These are phyloP conservation scores for Eidolon helvum DNA, from an alignment of 2,113 vertebrate species.

Conservation along the genomic window DNA sequence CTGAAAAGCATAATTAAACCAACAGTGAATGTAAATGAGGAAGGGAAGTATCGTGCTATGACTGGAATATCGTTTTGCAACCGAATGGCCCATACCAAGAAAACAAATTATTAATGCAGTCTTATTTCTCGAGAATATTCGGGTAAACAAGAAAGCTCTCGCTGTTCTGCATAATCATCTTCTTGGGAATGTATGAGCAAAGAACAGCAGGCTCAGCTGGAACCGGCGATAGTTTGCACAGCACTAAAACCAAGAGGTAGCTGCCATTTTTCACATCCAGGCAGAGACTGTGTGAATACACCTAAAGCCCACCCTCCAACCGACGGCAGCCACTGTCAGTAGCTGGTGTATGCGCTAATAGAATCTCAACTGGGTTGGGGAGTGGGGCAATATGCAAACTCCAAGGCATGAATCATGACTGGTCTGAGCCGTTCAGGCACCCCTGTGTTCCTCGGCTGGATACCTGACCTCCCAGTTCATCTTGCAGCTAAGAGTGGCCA, in stretches of 20 bases:
- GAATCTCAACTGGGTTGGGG: background rate
- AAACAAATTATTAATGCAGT: slow-evolving; percentile 76
- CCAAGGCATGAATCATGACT: background rate
- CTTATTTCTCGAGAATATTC: slow-evolving; percentile 69
- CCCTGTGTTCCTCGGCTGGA: background rate
- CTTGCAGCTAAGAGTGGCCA: background rate
- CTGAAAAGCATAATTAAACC: slow-evolving; percentile 77
- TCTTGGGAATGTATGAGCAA: background rate
- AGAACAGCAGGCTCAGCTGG: slow-evolving; percentile 12
- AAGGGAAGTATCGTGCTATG: slow-evolving; percentile 38
- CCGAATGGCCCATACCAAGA: slow-evolving; percentile 53
- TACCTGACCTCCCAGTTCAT: background rate
- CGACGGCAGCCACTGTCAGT: background rate
- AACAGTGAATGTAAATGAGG: slow-evolving; percentile 70
- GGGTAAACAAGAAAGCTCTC: slow-evolving; percentile 34
- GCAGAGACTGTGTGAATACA: background rate
- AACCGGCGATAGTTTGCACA: background rate
- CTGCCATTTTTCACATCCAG: background rate
- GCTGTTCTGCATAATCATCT: slow-evolving; percentile 63
- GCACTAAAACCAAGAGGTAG: background rate
- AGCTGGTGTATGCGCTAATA: background rate
- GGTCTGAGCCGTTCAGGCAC: background rate
- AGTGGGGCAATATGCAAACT: background rate
- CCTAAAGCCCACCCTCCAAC: background rate
- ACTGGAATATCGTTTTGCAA: slow-evolving; percentile 69